A percentile compares a stretch with the other conserved stretches of the same genome.
phyloP scores from a whole-genome alignment of 2,888 invertebrate genomes.

The Digitonthophagus gazella region DNA sequence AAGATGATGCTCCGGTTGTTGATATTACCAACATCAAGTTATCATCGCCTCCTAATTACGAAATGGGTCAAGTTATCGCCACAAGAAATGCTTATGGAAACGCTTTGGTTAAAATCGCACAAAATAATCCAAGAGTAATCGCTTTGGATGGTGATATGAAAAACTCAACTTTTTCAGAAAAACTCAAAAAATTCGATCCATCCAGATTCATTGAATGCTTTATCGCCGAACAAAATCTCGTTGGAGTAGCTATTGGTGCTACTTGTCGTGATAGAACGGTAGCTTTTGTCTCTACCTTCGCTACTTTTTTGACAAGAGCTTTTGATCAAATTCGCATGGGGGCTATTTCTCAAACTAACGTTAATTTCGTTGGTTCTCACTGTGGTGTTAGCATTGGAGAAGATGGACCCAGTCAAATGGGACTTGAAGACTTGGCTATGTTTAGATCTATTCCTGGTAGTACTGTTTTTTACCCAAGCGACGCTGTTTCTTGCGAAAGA shows the following conservation, averaged over 20 bases:
- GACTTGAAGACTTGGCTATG: conserved; percentile 95
- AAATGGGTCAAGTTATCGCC: conserved; percentile 73
- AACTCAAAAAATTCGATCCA: conserved; percentile 72
- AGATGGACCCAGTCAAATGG: conserved; percentile 99
- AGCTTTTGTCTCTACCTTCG: conserved; percentile 96
- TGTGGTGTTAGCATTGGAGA: conserved; percentile 98
- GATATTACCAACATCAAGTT: conserved; percentile 71
- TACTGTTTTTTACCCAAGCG: conserved; percentile 78
- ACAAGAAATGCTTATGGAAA: conserved; percentile 94
- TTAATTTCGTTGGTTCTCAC: conserved; percentile 95
- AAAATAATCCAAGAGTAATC: conserved; percentile 76
- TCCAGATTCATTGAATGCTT: conserved; percentile 93
- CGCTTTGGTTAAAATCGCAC: conserved; percentile 84
- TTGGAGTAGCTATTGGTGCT: conserved; percentile 93
- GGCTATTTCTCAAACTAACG: conserved; percentile 96
- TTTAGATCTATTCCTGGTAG: conserved; percentile 88
- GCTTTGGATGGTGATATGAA: conserved; percentile 98
- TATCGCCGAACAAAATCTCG: conserved; percentile 98
- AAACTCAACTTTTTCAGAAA: conserved; percentile 97
- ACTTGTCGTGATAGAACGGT: conserved; percentile 90
- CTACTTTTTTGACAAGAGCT: conserved; percentile 94
- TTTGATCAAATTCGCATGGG: conserved; percentile 99
- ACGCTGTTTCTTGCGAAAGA: conserved; percentile 93
- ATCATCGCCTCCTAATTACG: conserved; percentile 80
- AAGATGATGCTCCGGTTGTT: conserved; percentile 69